These are phyloP conservation scores for Hartigia nigra DNA, from an alignment of 2,888 invertebrate genomes.

Conservation along the genomic window DNA sequence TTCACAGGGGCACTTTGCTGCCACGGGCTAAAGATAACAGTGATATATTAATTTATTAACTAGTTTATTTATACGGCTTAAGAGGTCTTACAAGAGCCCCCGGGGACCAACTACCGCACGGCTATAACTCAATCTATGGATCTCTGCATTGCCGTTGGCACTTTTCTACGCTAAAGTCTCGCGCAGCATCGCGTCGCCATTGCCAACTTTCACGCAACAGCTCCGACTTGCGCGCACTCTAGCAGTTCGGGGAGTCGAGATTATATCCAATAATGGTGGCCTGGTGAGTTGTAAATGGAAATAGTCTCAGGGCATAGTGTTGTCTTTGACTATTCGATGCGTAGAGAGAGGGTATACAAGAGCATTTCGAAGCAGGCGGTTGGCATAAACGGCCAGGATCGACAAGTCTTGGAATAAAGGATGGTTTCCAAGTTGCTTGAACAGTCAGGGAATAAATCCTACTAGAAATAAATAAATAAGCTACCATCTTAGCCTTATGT, in stretches of 20 bases:
- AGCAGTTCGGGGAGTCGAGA: slow-evolving; percentile 28
- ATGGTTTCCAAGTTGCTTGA: neutral
- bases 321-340: neutral
- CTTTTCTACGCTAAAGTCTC: neutral
- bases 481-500: neutral
- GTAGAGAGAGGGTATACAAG: neutral
- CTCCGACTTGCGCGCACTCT: slow-evolving; percentile 23
- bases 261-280: slow-evolving; percentile 35
- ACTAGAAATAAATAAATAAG: neutral
- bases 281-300: slow-evolving; percentile 40
- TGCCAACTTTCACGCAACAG: slow-evolving; percentile 39
- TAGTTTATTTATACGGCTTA: slow-evolving; percentile 54
- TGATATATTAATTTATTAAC: slow-evolving; percentile 62
- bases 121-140: slow-evolving; percentile 55
- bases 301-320: slow-evolving; percentile 21
- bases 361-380: neutral
- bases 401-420: neutral
- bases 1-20: slow-evolving; percentile 40
- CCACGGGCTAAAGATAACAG: slow-evolving; percentile 36
- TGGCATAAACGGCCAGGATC: neutral
- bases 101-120: slow-evolving; percentile 30
- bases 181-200: slow-evolving; percentile 15
- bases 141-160: slow-evolving; percentile 21
- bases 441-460: neutral
- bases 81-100: slow-evolving; percentile 41